Evolutionary conservation across 2,888 invertebrate species (phyloP).

Genomic region (Leucozona laternaria): DNA sequence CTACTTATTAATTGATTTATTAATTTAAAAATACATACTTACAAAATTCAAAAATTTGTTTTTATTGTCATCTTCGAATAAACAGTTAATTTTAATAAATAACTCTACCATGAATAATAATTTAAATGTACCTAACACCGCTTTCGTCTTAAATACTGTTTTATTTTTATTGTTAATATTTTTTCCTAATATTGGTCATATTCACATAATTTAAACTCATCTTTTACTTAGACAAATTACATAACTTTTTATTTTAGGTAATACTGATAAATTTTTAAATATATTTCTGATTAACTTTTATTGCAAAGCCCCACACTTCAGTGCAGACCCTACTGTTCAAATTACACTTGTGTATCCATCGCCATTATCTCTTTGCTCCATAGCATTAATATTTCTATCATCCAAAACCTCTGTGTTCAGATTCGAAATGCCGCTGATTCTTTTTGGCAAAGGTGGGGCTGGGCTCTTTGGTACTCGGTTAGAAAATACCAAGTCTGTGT

Average conservation of each 20-base stretch:
- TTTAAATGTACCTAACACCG: too few relatives aligned
- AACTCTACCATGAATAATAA: too few relatives aligned
- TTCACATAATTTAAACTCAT: too few relatives aligned
- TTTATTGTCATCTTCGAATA: too few relatives aligned
- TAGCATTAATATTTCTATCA: not conserved
- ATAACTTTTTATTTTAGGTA: not conserved
- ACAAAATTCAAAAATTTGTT: too few relatives aligned
- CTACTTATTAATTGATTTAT: too few relatives aligned
- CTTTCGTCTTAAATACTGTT: too few relatives aligned
- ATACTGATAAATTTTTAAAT: not conserved
- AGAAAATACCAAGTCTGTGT: slow-evolving; percentile 49
- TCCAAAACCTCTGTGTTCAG: not conserved
- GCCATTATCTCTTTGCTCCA: slow-evolving; percentile 25
- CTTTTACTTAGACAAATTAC: not conserved
- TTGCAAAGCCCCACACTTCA: not conserved
- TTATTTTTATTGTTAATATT: too few relatives aligned
- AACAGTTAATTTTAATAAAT: too few relatives aligned
- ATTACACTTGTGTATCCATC: slow-evolving; percentile 31
- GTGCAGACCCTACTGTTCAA: not conserved
- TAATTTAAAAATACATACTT: too few relatives aligned
- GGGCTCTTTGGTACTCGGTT: slow-evolving; percentile 59
- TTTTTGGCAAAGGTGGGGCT: slow-evolving; percentile 60
- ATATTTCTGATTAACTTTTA: not conserved
- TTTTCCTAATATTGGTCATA: too few relatives aligned
- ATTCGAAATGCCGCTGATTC: not conserved